Base-by-base conservation (phyloP, 2,888 invertebrate genomes). In the Dryococelus australis region DNA sequence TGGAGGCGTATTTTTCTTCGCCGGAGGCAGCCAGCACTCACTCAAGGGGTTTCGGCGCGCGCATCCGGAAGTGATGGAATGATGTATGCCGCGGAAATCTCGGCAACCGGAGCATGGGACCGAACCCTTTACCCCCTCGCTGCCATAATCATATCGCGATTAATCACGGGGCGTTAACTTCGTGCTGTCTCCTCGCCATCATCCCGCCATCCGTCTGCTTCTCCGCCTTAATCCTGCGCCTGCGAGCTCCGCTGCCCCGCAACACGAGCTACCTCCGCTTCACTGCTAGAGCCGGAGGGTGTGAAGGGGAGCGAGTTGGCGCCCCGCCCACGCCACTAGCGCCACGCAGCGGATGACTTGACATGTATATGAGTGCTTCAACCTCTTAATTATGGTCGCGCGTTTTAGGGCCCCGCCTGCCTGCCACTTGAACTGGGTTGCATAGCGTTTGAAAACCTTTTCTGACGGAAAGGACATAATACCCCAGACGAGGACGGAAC, bases 61-160 rank as follows among this genome's bases (percentile, higher is more conserved):
- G 47, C 12, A 12, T 12, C 65, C 65, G 65, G 65, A 65, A 65
- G 65, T 65, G 65, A 65, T 20, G 65, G 65, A 24, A 65, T 65
- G 65, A 65, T 65, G 65, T 65, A 65, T 65, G 65, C 65, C 10
- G 10, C 10, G 20, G 20, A 65, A 65, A 8, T 16, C 65, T 8
- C 65, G 65, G 5, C 65, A 65, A 65, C 20, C 65, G 65, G 65
- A 65, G 65, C 65, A 65, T 65, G 65, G 65, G 65, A 65, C 16
- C 65, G 20, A 65, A 65, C 65, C 65, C 65, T 65, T n/a, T n/a
- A n/a, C 16, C 16, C 24, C 65, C 65, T 65, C 20, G 65, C 65
- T 65, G 13, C 65, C 65, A 65, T 65, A 65, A 65, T 65, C 65
- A 65, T 65, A 65, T 65, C 65, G 65, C 65, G 65, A 65, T 65